Evolutionary conservation across 1,140 invertebrate genomes (phyloP), one percentile per base, ranked within the genome.

Genomic region (Trissolcus basalis): DNA sequence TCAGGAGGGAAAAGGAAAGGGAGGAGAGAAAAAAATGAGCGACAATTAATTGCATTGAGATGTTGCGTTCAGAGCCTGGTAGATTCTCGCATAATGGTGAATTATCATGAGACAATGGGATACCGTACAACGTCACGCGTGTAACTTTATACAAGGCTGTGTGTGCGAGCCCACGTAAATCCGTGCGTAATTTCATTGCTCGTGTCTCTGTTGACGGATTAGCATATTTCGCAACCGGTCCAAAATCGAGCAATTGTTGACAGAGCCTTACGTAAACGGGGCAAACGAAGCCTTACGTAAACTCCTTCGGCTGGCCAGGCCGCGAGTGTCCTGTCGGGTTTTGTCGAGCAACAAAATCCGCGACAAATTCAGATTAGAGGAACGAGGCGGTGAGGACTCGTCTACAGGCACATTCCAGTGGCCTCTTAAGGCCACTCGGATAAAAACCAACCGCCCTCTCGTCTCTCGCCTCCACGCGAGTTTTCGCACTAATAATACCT

Each of bases 401-500:
- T 48, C 58, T 50, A n/a, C 36, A n/a, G 41, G 48, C 44, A 36
- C 63, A 49, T 59, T 56, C 50, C 58, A 47, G 59, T 47, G 35
- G 58, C 36, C 48, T 61, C 55, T 73, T 65, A 65, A 65, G 61
- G 54, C 41, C 45, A 36, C 71, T 69, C 35, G 51, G 63, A 74
- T 58, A 71, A 80, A 77, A 78, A 16, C 19, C 60, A 70, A 51
- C 50, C 76, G 69, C 69, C 69, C 65, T 73, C 53, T 69, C 19
- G 19, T 45, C 58, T 54, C 54, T 70, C 71, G 77, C 71, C 71
- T 74, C 67, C 71, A 47, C 65, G 43, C 11, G 63, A 72, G 61
- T 69, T 49, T 60, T 60, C 53, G 54, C 59, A 60, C 74, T 80
- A 81, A 77, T 78, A 53, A 77, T 72, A 53, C 72, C 75, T 77